Percentiles rank a stretch among this genome's conserved stretches.
Conservation (phyloP, 2,797 vertebrate genomes). For the Mico argentatus region DNA sequence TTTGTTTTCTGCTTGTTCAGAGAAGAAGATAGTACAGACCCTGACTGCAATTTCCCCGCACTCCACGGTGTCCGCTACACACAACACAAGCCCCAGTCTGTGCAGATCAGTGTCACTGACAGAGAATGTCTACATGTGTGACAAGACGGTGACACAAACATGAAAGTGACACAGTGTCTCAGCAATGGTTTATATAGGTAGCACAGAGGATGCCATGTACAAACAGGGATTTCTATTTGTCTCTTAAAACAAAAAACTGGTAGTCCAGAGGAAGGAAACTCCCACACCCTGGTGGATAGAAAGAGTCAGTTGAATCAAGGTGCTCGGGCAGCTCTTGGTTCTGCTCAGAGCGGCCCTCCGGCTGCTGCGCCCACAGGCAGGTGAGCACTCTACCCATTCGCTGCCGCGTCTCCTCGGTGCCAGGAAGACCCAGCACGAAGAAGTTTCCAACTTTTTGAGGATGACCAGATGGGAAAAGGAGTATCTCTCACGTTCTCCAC, state of each 20-base stretch:
- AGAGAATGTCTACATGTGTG: neutral
- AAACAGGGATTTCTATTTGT: neutral
- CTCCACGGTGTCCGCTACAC: neutral
- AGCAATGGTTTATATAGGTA: neutral
- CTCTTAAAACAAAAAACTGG: no score
- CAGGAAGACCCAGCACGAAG: neutral
- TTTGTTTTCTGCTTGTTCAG: neutral
- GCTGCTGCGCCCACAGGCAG: fast-evolving
- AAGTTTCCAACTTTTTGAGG: neutral
- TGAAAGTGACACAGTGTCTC: neutral
- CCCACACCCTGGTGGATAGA: neutral
- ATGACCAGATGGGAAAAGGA: neutral
- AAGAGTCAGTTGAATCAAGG: fast-evolving
- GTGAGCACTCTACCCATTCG: fast-evolving
- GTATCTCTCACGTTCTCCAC: fast-evolving
- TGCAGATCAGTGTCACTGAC: neutral
- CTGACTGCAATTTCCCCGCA: neutral
- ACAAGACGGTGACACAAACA: neutral
- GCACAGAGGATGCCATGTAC: neutral
- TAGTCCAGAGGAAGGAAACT: neutral
- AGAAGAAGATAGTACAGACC: neutral
- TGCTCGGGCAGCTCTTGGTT: neutral
- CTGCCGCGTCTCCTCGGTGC: fast-evolving
- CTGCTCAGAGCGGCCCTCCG: fast-evolving
- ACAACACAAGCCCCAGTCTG: neutral